A percentile compares a stretch with the other conserved stretches of the same genome.
Conservation (phyloP, 2,888 invertebrate species). For the Nineta flava region DNA sequence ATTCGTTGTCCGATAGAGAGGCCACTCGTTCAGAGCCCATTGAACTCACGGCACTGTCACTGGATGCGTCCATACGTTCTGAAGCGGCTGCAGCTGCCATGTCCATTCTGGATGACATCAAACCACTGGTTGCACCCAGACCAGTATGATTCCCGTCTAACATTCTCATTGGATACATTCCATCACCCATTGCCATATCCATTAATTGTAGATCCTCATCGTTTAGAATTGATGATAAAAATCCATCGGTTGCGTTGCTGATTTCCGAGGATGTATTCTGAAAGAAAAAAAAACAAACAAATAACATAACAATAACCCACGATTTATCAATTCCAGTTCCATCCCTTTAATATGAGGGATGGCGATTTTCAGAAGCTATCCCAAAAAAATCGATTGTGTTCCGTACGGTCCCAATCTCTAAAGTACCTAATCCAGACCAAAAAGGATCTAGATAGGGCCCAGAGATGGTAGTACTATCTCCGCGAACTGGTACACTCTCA, state of each 20-base stretch:
- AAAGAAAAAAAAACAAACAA: slow-evolving; percentile 12
- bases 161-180: slow-evolving; percentile 80
- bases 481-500: too few species aligned
- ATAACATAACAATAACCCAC: too few species aligned
- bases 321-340: too few species aligned
- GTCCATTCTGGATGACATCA: slow-evolving; percentile 11
- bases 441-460: too few species aligned
- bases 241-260: slow-evolving; percentile 66
- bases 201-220: slow-evolving; percentile 81
- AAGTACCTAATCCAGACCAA: too few species aligned
- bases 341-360: too few species aligned
- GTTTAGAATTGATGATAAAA: slow-evolving; percentile 73
- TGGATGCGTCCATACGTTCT: slow-evolving; percentile 68
- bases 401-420: too few species aligned
- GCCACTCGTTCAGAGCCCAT: slow-evolving; percentile 86
- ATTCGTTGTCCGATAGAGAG: slow-evolving; percentile 75
- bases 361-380: too few species aligned
- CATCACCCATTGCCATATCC: slow-evolving; percentile 84
- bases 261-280: slow-evolving; percentile 47
- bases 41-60: slow-evolving; percentile 83
- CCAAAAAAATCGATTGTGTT: too few species aligned
- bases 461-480: too few species aligned
- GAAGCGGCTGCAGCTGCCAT: slow-evolving; percentile 19
- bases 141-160: slow-evolving; percentile 42
- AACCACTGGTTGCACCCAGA: slow-evolving; percentile 24